These are phyloP conservation scores for Hippocampus abdominalis DNA, from an alignment of 2,113 vertebrate genomes.

Conservation along the genomic window DNA sequence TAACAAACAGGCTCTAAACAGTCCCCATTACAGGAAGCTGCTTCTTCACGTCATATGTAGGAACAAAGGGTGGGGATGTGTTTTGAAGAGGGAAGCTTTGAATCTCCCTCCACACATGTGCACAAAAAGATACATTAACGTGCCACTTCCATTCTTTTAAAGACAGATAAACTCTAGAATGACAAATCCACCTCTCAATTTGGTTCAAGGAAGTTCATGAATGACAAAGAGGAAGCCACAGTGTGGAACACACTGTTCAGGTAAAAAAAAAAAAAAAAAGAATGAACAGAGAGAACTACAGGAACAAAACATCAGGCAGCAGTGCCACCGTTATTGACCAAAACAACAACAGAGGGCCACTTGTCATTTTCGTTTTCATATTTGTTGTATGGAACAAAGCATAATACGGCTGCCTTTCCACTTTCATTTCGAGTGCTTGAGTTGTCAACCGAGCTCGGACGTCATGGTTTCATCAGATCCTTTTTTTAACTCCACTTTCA, in stretches of 20 bases:
- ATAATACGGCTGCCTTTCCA: conserved; percentile 65
- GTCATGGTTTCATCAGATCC: conserved; percentile 67
- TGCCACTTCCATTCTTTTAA: conserved; percentile 41
- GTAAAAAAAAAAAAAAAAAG: conserved; percentile 34
- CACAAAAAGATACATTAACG: conserved; percentile 4
- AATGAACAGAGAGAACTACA: conserved; percentile 38
- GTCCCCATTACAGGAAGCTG: background rate
- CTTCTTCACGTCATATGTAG: background rate
- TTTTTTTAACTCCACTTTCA: conserved; percentile 58
- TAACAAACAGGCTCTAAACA: background rate
- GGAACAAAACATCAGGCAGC: conserved; percentile 52
- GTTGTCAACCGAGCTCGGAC: conserved; percentile 59
- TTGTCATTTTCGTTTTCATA: conserved; percentile 61
- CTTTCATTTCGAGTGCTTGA: conserved; percentile 56
- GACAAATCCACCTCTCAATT: conserved; percentile 36
- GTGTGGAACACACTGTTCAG: conserved; percentile 43
- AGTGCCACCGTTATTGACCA: conserved; percentile 61
- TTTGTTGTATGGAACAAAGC: conserved; percentile 52
- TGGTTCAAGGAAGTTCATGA: conserved; percentile 33
- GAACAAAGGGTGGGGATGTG: background rate
- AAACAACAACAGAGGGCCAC: conserved; percentile 61
- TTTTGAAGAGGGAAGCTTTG: background rate
- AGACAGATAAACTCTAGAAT: conserved; percentile 34
- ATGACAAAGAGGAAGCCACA: conserved; percentile 33
- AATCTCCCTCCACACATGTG: conserved; percentile 5